Evolutionary conservation across 2,797 vertebrate species (phyloP).

Genomic region (Rhinophrynus dorsalis): DNA sequence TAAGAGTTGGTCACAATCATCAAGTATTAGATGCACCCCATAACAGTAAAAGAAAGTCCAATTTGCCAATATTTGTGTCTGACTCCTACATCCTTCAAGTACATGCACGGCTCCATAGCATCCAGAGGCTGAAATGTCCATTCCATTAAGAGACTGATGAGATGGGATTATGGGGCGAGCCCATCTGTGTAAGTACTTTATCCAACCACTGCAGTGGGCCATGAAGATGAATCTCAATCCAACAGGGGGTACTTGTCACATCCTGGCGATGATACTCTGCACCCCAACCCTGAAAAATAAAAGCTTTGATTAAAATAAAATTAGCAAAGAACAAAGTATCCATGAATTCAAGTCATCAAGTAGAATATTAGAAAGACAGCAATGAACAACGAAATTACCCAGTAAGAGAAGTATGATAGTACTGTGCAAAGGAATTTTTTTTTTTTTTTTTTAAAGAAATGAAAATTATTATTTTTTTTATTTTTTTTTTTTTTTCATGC

Average conservation of each 20-base stretch:
- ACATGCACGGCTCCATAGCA: conserved; percentile 78
- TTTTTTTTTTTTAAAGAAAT: too few species aligned
- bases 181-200: conserved; percentile 99
- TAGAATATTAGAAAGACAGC: too few species aligned
- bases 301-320: too few species aligned
- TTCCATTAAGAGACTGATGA: conserved; percentile 93
- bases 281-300: conserved; percentile 89
- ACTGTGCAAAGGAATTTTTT: too few species aligned
- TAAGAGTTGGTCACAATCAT: conserved; percentile 91
- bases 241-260: conserved; percentile 98
- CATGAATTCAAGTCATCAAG: too few species aligned
- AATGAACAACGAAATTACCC: too few species aligned
- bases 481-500: too few species aligned
- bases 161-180: conserved; percentile 96
- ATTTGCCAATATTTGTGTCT: conserved; percentile 75
- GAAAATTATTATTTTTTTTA: too few species aligned
- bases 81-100: conserved; percentile 92
- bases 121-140: conserved; percentile 64
- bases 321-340: too few species aligned
- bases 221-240: conserved; percentile 98
- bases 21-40: conserved; percentile 90
- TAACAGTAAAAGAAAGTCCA: conserved; percentile 42
- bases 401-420: too few species aligned
- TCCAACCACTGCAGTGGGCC: conserved; percentile 98
- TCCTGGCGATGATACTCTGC: conserved; percentile 99